Percentiles rank a stretch among this genome's conserved stretches.
phyloP scores from a whole-genome alignment of 2,113 vertebrate genomes.

The Zosterops borbonicus region DNA sequence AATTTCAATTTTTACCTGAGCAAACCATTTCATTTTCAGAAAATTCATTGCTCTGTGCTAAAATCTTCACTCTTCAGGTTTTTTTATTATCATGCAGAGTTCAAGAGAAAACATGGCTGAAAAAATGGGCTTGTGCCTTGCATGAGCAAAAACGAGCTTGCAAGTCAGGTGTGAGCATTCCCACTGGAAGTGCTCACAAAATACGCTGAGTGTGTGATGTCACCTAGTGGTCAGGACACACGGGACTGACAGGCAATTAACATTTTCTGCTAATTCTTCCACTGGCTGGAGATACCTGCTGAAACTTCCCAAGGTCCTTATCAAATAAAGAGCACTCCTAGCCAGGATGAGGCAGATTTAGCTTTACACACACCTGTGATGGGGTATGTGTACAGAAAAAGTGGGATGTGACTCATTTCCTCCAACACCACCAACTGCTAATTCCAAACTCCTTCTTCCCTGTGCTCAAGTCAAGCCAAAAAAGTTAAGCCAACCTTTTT shows the following conservation, averaged over 20 bases:
- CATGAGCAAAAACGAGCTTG: background rate
- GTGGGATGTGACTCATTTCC: background rate
- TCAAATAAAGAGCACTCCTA: background rate
- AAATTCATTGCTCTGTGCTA: background rate
- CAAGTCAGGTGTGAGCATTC: background rate
- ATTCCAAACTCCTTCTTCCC: background rate
- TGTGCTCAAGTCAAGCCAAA: background rate
- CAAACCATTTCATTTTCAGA: background rate
- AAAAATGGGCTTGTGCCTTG: background rate
- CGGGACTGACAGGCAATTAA: background rate
- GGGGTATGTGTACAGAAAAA: background rate
- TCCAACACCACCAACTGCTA: background rate
- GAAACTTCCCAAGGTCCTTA: background rate
- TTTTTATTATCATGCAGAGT: background rate
- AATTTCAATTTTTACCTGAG: background rate
- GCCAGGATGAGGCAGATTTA: background rate
- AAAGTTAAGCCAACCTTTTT: background rate
- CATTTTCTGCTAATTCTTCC: background rate
- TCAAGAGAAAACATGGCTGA: background rate
- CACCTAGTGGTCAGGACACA: conserved; percentile 49
- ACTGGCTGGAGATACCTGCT: background rate
- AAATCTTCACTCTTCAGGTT: background rate
- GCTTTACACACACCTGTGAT: background rate
- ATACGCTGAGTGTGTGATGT: background rate
- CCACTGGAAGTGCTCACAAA: background rate